A percentile compares a stretch with the other conserved stretches of the same genome.
phyloP scores from a whole-genome alignment of 2,888 invertebrate genomes.

The Beris chalybata region DNA sequence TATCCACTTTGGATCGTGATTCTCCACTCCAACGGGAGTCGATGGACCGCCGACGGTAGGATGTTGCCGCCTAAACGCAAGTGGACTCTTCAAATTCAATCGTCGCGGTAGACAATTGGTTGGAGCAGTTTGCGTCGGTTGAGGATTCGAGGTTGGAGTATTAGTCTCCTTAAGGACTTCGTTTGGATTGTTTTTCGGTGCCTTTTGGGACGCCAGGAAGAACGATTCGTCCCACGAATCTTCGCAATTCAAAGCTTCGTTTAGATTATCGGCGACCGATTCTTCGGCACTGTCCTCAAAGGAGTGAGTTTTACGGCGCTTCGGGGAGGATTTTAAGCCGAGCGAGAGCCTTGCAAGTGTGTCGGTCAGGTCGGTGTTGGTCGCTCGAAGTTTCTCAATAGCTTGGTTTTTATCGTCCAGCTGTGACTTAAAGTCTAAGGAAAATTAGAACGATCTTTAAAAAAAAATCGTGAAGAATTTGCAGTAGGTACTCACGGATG shows the following conservation, averaged over 20 bases:
- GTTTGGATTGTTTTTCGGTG: constrained; percentile 1
- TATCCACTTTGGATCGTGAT: constrained; percentile 15
- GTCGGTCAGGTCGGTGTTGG: constrained; percentile 1
- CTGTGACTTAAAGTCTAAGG: constrained; percentile 28
- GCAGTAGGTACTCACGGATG: constrained; percentile 44
- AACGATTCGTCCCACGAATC: constrained; percentile 40
- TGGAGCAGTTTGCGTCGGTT: background rate
- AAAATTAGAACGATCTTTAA: background rate
- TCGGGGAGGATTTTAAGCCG: background rate
- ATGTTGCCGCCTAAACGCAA: background rate
- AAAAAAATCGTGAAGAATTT: background rate
- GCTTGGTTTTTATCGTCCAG: constrained; percentile 2
- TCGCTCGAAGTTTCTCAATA: constrained; percentile 16
- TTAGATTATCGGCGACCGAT: constrained; percentile 45
- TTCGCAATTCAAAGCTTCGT: constrained; percentile 48
- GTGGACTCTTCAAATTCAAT: background rate
- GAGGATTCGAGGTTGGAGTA: background rate
- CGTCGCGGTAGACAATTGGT: constrained; percentile 8
- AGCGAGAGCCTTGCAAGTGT: too few relatives aligned
- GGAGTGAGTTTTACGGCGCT: constrained; percentile 33
- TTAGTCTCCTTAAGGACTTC: constrained; percentile 20
- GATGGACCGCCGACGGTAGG: background rate
- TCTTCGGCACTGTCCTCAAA: constrained; percentile 32
- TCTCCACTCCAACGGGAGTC: background rate
- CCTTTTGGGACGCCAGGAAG: constrained; percentile 32